phyloP scores from a whole-genome alignment of 2,888 invertebrate species.

The Corythucha ciliata region DNA sequence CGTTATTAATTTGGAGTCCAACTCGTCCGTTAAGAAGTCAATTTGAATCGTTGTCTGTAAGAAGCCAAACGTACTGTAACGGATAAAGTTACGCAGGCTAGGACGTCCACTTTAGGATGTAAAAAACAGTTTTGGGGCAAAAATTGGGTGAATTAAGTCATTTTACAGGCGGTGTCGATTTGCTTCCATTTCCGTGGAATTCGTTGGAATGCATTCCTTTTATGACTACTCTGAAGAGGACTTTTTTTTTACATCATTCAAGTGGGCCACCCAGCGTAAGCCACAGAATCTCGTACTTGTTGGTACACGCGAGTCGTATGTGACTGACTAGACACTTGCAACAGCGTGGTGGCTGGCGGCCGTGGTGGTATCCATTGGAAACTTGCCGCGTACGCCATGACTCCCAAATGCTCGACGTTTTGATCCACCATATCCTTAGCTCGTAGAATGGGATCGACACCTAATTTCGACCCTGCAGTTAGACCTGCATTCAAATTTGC shows the following conservation, averaged over 20 bases:
- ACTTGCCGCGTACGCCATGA: slow-evolving; percentile 94
- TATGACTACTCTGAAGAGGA: too few relatives aligned
- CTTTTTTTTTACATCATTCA: too few relatives aligned
- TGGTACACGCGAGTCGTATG: slow-evolving; percentile 80
- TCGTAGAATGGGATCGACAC: slow-evolving; percentile 80
- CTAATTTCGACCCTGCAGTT: slow-evolving; percentile 53
- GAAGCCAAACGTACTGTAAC: slow-evolving; percentile 17
- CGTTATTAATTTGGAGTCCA: slow-evolving; percentile 61
- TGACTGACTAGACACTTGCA: slow-evolving; percentile 68
- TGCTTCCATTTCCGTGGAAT: too few relatives aligned
- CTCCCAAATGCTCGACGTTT: slow-evolving; percentile 90
- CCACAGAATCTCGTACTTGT: slow-evolving; percentile 58
- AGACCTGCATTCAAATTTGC: slow-evolving; percentile 61
- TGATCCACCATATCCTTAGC: slow-evolving; percentile 91
- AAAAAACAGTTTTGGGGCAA: too few relatives aligned
- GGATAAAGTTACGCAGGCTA: not conserved
- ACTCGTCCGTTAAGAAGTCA: slow-evolving; percentile 59
- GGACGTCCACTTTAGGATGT: not conserved
- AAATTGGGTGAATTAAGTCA: too few relatives aligned
- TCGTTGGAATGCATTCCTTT: too few relatives aligned
- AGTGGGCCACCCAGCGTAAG: too few relatives aligned
- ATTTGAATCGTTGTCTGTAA: slow-evolving; percentile 69
- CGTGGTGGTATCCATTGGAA: slow-evolving; percentile 82
- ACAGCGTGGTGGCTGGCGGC: slow-evolving; percentile 71
- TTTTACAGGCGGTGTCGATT: too few relatives aligned